Base-by-base conservation (phyloP, 2,797 vertebrate genomes). In the Lindbergichthys nudifrons region DNA sequence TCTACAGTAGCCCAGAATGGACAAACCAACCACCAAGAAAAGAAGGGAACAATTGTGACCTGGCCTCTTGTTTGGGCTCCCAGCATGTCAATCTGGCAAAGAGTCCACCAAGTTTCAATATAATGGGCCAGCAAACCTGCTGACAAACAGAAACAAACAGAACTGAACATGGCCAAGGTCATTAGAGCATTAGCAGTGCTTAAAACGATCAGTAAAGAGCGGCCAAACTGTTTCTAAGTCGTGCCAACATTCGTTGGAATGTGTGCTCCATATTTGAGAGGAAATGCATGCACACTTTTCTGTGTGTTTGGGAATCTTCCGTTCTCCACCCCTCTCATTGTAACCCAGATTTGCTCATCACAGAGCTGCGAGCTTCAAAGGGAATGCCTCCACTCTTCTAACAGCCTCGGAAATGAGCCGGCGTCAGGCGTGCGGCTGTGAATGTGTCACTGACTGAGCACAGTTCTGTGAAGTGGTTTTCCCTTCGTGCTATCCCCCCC, bases 291-390 rank as follows among this genome's bases (percentile, higher is more conserved):
- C 50, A 0, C 57, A 41, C 19, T 1, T 26, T 52, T 71, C 18
- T 10, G 19, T 60, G 60, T 63, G 61, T 36, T 26, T 54, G 65
- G 52, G 58, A 80, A 73, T 75, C 52, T 79, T 81, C 57, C 10
- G 1, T 50, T 60, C 70, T 70, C 79, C 59, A 15, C 66, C 72
- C 53, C 48, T 76, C 53, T 75, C 74, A 56, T 77, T 79, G 69
- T 80, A 88, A 77, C 81, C 84, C 84, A 87, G 77, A 88, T 89
- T 83, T 70, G 32, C 77, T 84, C 73, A 45, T 70, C 32, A 41
- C 75, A 19, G 65, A 82, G 75, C 84, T 84, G 75, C 61, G 64
- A 5, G 75, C 87, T 80, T 89, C 89, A 91, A 90, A 91, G 81
- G 82, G 90, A 91, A 88, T 77, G 78, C 89, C 86, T 78, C 46